phyloP scores from a whole-genome alignment of 2,888 invertebrate genomes.

The Cephus spinipes region DNA sequence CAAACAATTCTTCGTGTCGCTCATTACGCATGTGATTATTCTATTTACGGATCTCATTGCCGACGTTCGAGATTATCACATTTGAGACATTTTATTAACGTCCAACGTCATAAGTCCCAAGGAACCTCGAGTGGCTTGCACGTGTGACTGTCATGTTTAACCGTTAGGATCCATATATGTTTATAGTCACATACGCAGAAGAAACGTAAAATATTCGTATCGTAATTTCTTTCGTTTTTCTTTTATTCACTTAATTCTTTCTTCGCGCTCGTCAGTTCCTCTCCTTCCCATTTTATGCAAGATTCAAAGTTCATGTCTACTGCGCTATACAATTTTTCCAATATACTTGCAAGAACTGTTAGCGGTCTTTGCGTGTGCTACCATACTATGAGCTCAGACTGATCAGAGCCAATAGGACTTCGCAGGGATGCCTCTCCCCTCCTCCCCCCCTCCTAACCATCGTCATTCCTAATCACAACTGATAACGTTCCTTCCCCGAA shows the following conservation, averaged over 20 bases:
- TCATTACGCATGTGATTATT: background rate
- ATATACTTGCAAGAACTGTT: background rate
- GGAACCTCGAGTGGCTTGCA: background rate
- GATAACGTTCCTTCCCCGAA: constrained; percentile 39
- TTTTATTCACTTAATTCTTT: background rate
- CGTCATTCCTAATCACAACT: constrained; percentile 12
- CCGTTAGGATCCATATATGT: background rate
- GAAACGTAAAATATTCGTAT: background rate
- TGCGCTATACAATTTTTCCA: background rate
- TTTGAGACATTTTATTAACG: background rate
- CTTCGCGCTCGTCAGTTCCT: background rate
- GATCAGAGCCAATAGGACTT: constrained; percentile 17
- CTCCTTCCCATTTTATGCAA: background rate
- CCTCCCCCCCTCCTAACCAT: constrained; percentile 10
- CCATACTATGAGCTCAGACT: constrained; percentile 1
- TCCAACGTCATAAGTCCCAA: background rate
- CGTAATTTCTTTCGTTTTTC: background rate
- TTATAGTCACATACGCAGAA: background rate
- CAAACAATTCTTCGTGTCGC: background rate
- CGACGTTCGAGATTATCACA: background rate
- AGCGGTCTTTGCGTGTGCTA: constrained; percentile 34
- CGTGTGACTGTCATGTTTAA: background rate
- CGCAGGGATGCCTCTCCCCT: constrained; percentile 15
- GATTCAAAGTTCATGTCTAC: background rate
- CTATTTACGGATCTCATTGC: background rate